phyloP scores from a whole-genome alignment of 2,113 vertebrate species.

The Danionella cerebrum region DNA sequence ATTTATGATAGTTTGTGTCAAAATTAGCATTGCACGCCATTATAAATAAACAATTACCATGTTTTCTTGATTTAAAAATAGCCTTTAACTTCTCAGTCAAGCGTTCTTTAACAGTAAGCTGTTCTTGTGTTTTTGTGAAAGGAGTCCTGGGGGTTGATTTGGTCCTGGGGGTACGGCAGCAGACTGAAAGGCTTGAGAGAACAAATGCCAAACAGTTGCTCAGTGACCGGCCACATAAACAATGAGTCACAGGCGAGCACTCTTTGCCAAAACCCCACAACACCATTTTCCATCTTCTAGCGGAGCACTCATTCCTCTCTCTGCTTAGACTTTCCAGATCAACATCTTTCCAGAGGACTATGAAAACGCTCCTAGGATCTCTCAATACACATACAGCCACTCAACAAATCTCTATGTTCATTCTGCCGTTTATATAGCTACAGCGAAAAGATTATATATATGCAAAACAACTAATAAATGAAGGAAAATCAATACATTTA shows the following conservation, averaged over 20 bases:
- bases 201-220: conserved; percentile 44
- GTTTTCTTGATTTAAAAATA: neutral
- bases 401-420: too few species aligned
- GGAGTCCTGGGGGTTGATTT: too few species aligned
- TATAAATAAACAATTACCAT: too few species aligned
- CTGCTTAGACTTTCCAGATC: conserved; percentile 20
- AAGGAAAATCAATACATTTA: too few species aligned
- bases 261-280: conserved; percentile 58
- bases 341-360: neutral
- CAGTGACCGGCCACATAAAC: conserved; percentile 58
- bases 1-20: too few species aligned
- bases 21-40: too few species aligned
- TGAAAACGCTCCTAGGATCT: neutral
- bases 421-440: too few species aligned
- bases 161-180: conserved; percentile 1
- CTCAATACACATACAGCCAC: too few species aligned
- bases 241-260: conserved; percentile 63
- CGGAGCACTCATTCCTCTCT: neutral
- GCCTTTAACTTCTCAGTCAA: too few species aligned
- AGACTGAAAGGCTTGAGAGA: conserved; percentile 21
- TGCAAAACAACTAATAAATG: too few species aligned
- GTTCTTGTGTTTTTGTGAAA: neutral
- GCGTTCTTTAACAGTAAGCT: too few species aligned
- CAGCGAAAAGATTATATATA: too few species aligned
- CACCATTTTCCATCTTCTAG: conserved; percentile 58